Evolutionary conservation across 1,140 invertebrate genomes (phyloP), one percentile per base, ranked within the genome.

Genomic region (Formica exsecta): DNA sequence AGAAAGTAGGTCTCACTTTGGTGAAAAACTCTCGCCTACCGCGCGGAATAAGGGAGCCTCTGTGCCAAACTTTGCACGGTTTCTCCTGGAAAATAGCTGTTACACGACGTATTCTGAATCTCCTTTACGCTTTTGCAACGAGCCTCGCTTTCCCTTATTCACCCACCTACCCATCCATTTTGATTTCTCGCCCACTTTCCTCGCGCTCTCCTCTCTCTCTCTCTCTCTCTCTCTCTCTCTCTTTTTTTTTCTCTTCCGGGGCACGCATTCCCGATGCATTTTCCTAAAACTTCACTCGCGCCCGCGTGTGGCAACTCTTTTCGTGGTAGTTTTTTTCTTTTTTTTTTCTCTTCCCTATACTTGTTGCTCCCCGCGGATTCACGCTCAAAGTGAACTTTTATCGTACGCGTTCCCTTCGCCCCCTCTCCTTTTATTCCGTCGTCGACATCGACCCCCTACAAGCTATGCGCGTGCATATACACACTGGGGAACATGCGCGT

Each of bases 61-160:
- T 54, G n/a, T 54, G 29, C 61, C 61, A 57, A 87, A 77, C 59
- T 88, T 86, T 57, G 32, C 48, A 32, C 25, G 36, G 66, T 86
- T 61, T 68, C 48, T 68, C 32, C 41, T 41, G 54, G 3, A 74
- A 86, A 87, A 74, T 75, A 80, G 71, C 87, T 79, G 86, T 90
- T 91, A 87, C 77, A 89, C 90, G 86, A 90, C 59, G 81, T 86
- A 88, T 90, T 91, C 90, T 76, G 87, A 87, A 91, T 89, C 85
- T 87, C 87, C 75, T 86, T 75, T 84, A 29, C 73, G 65, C 64
- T 73, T 86, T 79, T 62, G 66, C 68, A 76, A 62, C 54, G 11
- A 16, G 41, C 54, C 38, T 13, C 54, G 16, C 68, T 36, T 54
- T 13, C 59, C 19, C 38, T 65, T 25, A 65, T 48, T 61, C 51